Evolutionary conservation across 2,797 vertebrate genomes (phyloP).

Genomic region (Hoplostethus mediterraneus): DNA sequence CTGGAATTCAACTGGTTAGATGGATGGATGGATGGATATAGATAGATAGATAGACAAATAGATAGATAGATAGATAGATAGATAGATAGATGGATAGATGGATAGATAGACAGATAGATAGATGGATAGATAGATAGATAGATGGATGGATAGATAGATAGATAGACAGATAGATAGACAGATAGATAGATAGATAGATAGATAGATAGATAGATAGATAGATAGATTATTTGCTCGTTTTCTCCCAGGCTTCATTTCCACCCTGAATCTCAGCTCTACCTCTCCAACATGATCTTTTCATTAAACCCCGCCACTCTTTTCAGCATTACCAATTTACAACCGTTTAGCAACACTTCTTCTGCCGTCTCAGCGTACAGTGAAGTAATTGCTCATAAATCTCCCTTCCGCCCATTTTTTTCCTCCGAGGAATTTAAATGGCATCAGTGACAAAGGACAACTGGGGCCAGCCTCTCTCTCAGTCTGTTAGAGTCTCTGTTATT

Average conservation of each 20-base stretch:
- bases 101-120: too few species aligned
- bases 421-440: slow-evolving; percentile 58
- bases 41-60: too few species aligned
- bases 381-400: slow-evolving; percentile 62
- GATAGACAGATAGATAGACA: slow-evolving; percentile 22
- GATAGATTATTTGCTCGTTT: neutral
- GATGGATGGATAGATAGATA: neutral
- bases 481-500: slow-evolving; percentile 56
- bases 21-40: neutral
- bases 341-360: slow-evolving; percentile 29
- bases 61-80: slow-evolving; percentile 28
- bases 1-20: slow-evolving; percentile 64
- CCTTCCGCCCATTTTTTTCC: slow-evolving; percentile 37
- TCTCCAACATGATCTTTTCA: slow-evolving; percentile 22
- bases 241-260: neutral
- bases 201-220: slow-evolving; percentile 1
- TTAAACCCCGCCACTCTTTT: slow-evolving; percentile 18
- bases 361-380: slow-evolving; percentile 31
- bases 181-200: slow-evolving; percentile 16
- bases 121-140: slow-evolving; percentile 21
- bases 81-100: slow-evolving; percentile 7
- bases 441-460: slow-evolving; percentile 60
- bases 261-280: slow-evolving; percentile 43
- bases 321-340: slow-evolving; percentile 13
- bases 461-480: slow-evolving; percentile 48